phyloP scores from a whole-genome alignment of 2,797 vertebrate species.

The Sciaenops ocellatus region DNA sequence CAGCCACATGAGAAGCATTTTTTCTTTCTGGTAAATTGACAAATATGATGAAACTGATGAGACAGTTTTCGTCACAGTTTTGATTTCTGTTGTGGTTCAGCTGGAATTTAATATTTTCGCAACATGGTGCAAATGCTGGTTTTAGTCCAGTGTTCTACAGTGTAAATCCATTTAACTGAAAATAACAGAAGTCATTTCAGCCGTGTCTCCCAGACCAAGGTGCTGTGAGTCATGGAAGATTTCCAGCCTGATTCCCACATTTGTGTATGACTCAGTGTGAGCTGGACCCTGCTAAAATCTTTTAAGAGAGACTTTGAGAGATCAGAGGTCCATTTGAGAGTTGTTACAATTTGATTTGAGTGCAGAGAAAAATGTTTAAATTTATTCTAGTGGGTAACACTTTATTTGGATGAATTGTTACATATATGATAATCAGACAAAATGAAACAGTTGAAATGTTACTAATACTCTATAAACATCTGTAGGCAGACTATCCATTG shows the following conservation, averaged over 20 bases:
- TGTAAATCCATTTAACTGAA: neutral
- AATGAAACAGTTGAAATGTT: too few species aligned
- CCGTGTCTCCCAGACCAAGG: constrained; percentile 14
- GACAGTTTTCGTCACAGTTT: neutral
- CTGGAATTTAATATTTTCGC: neutral
- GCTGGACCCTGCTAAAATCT: constrained; percentile 33
- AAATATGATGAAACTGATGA: neutral
- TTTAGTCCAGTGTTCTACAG: neutral
- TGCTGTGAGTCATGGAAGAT: constrained; percentile 47
- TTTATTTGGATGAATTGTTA: too few species aligned
- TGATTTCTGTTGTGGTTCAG: neutral
- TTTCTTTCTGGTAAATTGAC: neutral
- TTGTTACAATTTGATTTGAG: neutral
- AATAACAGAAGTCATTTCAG: constrained; percentile 12
- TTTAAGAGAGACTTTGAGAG: neutral
- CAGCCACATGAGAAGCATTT: neutral
- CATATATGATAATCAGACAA: too few species aligned
- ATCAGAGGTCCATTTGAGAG: neutral
- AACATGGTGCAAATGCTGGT: neutral
- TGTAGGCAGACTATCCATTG: too few species aligned
- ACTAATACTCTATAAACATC: too few species aligned
- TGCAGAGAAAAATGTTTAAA: neutral
- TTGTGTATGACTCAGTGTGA: constrained; percentile 50
- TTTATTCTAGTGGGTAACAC: too few species aligned
- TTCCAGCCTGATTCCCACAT: constrained; percentile 41